phyloP scores from a whole-genome alignment of 2,888 invertebrate genomes.

The Dynastes tityus region DNA sequence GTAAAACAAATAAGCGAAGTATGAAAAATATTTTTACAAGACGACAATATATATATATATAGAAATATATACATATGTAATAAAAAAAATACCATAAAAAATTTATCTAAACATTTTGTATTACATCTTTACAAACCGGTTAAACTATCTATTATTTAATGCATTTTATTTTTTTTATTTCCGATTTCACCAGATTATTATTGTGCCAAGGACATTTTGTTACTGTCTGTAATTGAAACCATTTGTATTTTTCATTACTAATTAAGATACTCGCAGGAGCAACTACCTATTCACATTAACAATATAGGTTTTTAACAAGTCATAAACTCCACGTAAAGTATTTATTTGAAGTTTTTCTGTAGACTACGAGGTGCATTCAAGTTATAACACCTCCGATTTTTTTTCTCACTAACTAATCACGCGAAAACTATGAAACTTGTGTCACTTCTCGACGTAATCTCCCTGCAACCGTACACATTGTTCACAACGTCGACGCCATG shows the following conservation, averaged over 20 bases:
- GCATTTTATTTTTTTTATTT: conserved; percentile 37
- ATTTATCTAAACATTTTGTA: conserved; percentile 33
- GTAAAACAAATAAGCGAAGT: conserved; percentile 27
- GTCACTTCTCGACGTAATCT: too few relatives aligned
- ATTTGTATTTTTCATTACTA: conserved; percentile 1
- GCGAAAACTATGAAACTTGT: too few relatives aligned
- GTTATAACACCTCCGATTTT: too few relatives aligned
- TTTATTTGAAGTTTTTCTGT: too few relatives aligned
- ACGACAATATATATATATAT: conserved; percentile 34
- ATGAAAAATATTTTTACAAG: conserved; percentile 45
- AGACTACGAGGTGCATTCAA: too few relatives aligned
- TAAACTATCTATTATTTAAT: conserved; percentile 10
- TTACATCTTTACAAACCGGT: not conserved
- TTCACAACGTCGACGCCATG: too few relatives aligned
- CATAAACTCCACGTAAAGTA: too few relatives aligned
- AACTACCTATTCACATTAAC: not conserved
- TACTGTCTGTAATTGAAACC: not conserved
- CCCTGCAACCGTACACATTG: too few relatives aligned
- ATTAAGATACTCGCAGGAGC: not conserved
- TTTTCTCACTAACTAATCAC: too few relatives aligned
- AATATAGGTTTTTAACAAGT: too few relatives aligned
- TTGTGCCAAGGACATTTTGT: conserved; percentile 23
- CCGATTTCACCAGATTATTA: conserved; percentile 9
- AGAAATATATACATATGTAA: conserved; percentile 34
- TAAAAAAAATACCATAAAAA: conserved; percentile 19